Conservation (phyloP, 2,113 vertebrate genomes). For the Capreolus pygargus region DNA sequence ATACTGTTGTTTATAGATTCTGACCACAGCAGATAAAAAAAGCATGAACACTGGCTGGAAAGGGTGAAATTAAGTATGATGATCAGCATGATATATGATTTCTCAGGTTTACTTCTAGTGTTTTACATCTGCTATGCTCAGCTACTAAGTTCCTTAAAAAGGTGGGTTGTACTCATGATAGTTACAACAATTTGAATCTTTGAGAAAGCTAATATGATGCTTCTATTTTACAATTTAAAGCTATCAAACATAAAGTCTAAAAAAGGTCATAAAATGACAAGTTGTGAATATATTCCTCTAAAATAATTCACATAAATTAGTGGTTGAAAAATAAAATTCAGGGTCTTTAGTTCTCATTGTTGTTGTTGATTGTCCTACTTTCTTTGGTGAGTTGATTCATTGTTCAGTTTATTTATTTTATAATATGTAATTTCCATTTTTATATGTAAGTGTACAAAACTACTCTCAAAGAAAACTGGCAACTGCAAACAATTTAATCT, state of each 20-base stretch:
- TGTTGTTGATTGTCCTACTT: neutral
- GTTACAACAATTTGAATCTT: neutral
- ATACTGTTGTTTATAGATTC: neutral
- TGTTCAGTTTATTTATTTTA: neutral
- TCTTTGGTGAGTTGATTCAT: neutral
- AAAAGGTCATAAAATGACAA: neutral
- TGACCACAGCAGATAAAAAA: neutral
- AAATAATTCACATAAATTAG: neutral
- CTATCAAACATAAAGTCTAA: neutral
- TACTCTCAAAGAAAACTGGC: neutral
- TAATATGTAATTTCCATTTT: neutral
- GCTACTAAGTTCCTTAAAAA: neutral
- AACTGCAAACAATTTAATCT: neutral
- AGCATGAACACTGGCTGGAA: neutral
- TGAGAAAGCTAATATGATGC: neutral
- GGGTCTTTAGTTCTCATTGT: neutral
- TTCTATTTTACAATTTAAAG: neutral
- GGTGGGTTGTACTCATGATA: neutral
- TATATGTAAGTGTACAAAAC: neutral
- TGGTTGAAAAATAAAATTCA: neutral
- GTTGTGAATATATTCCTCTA: neutral
- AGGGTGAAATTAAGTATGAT: neutral
- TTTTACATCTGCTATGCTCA: neutral
- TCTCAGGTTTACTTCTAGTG: neutral
- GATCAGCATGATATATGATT: neutral